These are phyloP conservation scores for Dasypus novemcinctus DNA, from an alignment of 2,113 vertebrate species.

Conservation along the genomic window DNA sequence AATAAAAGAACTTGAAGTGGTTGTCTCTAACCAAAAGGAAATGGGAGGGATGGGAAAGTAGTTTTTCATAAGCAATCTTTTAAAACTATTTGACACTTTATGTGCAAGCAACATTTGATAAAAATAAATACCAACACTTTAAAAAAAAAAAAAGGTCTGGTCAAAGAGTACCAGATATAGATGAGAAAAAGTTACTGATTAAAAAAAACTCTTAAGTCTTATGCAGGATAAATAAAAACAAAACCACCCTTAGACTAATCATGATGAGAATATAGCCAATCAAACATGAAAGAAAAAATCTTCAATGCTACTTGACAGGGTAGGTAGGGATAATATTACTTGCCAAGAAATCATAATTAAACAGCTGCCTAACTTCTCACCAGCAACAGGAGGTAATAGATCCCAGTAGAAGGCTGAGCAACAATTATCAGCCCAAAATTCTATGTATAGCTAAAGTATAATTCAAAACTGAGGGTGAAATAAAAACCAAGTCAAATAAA, in stretches of 20 bases:
- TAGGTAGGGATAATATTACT: neutral
- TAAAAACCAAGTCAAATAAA: neutral
- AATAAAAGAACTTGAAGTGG: neutral
- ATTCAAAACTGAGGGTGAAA: neutral
- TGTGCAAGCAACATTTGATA: neutral
- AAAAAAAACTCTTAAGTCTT: neutral
- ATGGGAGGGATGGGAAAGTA: neutral
- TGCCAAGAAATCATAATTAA: neutral
- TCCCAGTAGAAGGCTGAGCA: neutral
- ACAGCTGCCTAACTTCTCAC: neutral
- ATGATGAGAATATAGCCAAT: neutral
- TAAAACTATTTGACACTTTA: conserved; percentile 9
- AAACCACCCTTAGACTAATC: neutral
- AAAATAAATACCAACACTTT: neutral
- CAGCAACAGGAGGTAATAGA: neutral
- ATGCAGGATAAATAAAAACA: neutral
- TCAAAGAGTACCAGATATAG: neutral
- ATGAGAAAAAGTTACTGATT: neutral
- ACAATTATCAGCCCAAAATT: neutral
- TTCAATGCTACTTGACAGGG: neutral
- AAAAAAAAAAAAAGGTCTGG: neutral
- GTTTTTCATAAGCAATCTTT: neutral
- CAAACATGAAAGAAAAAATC: neutral
- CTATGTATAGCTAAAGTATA: neutral
- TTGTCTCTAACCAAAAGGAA: neutral